Base-by-base conservation (phyloP, 2,797 vertebrate genomes). In the Rhodeus uyekii region DNA sequence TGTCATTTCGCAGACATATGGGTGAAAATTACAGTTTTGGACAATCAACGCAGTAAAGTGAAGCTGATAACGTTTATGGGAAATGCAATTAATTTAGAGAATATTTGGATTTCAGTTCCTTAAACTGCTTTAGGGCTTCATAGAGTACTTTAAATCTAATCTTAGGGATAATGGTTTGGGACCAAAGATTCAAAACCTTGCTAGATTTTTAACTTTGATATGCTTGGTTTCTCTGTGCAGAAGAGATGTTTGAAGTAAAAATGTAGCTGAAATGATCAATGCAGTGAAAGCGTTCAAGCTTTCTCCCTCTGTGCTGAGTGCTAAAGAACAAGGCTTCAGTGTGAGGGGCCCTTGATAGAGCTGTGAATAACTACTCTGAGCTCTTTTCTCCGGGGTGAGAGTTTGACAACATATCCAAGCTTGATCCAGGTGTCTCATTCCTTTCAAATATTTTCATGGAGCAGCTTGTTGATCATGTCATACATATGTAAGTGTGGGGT, bases 1-100 rank as follows among this genome's bases (percentile, higher is more conserved):
- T 86, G 86, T 92, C 87, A 90, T 92, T 90, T 91, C 76, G 69
- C 78, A 89, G 91, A 89, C 87, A 89, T 90, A 87, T 68, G 39
- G 36, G 53, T 36, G 77, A 65, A 82, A 68, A 78, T 67, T 48
- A 76, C 77, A 68, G 27, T 60, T 61, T 48, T 69, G 16, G 3
- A 3, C 22, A 27, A 48, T 27, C 60, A 7, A 38, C 0, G 46
- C 7, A 6, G 32, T 60, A 44, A 75, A 50, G 34, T 44, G 27
- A 79, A 63, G 18, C 79, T 76, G 50, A 60, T 29, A 27, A 69
- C 36, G 22, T 77, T 84, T 48, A 76, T 65, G 34, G 53, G 67
- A 64, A 78, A 67, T 75, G 34, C 61, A 58, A 81, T 74, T 80
- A 10, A 46, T 29, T n/a, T 39, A 24, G 48, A 48, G 55, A 50